Percentiles rank a stretch among this genome's conserved stretches.
phyloP scores from a whole-genome alignment of 2,113 vertebrate genomes.

The Forbesichthys papilliferus region DNA sequence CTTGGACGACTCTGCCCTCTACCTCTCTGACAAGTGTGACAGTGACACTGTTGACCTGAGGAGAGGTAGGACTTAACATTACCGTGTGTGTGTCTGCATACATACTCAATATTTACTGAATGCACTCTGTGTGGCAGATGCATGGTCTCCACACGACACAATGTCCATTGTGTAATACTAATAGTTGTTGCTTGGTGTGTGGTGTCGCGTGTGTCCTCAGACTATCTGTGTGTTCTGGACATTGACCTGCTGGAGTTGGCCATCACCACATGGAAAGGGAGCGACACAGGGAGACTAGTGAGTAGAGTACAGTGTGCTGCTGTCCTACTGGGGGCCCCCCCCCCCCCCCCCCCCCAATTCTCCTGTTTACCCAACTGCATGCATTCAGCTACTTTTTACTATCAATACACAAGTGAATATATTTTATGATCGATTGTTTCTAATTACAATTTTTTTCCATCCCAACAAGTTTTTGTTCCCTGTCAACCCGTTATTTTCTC shows the following conservation, averaged over 20 bases:
- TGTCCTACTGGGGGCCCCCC: too few relatives aligned
- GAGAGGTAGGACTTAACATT: slow-evolving; percentile 74
- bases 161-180: too few relatives aligned
- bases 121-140: neutral
- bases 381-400: too few relatives aligned
- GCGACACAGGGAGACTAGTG: slow-evolving; percentile 80
- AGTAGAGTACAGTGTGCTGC: slow-evolving; percentile 31
- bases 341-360: too few relatives aligned
- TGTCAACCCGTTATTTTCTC: accelerated
- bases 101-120: neutral
- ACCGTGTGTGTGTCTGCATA: neutral
- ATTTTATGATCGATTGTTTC: neutral
- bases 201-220: slow-evolving; percentile 58
- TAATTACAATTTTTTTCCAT: neutral
- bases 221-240: slow-evolving; percentile 89
- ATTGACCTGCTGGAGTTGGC: slow-evolving; percentile 89
- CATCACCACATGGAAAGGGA: slow-evolving; percentile 92
- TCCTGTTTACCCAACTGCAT: too few relatives aligned
- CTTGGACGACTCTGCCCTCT: slow-evolving; percentile 89
- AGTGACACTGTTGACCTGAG: slow-evolving; percentile 81
- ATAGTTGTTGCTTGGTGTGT: neutral
- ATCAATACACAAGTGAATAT: too few relatives aligned
- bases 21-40: slow-evolving; percentile 90
- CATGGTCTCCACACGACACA: neutral
- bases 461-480: neutral